Base-by-base conservation (phyloP, 1,140 invertebrate species). In the Zaprionus camerounensis region DNA sequence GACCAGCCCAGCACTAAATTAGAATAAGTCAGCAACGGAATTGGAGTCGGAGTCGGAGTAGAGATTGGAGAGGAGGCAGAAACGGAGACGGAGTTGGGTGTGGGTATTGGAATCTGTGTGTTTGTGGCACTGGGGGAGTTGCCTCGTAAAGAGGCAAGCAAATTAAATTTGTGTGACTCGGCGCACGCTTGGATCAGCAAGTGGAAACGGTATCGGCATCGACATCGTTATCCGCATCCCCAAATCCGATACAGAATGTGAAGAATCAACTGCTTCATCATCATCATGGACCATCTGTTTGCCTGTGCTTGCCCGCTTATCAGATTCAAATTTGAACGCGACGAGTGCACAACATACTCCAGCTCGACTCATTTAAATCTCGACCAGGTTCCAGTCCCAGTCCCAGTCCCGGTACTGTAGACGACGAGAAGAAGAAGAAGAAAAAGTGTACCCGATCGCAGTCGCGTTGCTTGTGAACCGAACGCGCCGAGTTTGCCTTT, bases 1-100 rank as follows among this genome's bases (percentile, higher is more conserved):
- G 82, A 87, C 76, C 82, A 87, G 83, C 76, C 62, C 80, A 68
- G 76, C 85, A 87, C 85, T 87, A 87, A 87, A 87, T 87, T 87
- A 88, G 85, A 88, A 90, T 90, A 90, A 90, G 85, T 71, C 76
- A 41, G 28, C 24, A 26, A 28, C 41, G 20, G 20, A 22, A 15
- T 46, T 56, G 51, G 26, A 66, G 22, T 44, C 41, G n/a, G 26
- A 66, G 22, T 44, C 41, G n/a, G n/a, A 41, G 53, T 5, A 6
- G 7, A 5, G 7, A 13, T 4, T 17, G 26, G 62, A 13, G 11
- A 4, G 49, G 28, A 13, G 24, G n/a, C 5, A 11, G 44, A 28
- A 9, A 24, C 5, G 5, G 44, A 28, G 12, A 24, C 38, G 51
- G 9, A 24, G 22, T 15, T 9, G n/a, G 44, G 44, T 12, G 31